Base-by-base conservation (phyloP, 2,888 invertebrate species). In the Lapara coniferarum region DNA sequence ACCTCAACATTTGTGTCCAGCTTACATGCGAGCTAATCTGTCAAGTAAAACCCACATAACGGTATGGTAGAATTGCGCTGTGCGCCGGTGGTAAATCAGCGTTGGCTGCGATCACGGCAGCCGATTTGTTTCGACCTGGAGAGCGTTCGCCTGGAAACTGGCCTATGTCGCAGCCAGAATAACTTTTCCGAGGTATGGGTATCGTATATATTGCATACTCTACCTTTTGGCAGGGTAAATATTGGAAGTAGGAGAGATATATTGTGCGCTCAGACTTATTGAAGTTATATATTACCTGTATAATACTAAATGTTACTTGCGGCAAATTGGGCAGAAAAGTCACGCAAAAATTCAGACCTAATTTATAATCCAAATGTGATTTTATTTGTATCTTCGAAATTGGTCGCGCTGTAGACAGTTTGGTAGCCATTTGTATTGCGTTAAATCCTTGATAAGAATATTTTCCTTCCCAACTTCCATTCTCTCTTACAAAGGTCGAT, bases 41-140 rank as follows among this genome's bases (percentile, higher is more conserved):
- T 59, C 59, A 59, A 59, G 59, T 59, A 59, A 44, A 59, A 44
- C 44, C 12, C n/a, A 58, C 37, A 44, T 59, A 59, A 44, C 59
- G 44, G 37, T 16, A 44, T 16, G 59, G 30, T 59, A 59, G 37
- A 14, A 56, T 10, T 37, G n/a, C 8, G 59, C 37, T 13, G 1
- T 51, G 12, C n/a, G 16, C 37, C 37, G 57, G 25, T 56, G 56
- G 56, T 56, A 56, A 56, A 30, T 58, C 37, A 37, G 57, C 12
- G 57, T 37, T 56, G 57, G 37, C 30, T 37, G n/a, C 30, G 37
- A 58, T 37, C 37, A 12, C 57, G 37, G n/a, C 57, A 58, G 37
- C 14, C 37, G 57, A 30, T 37, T 37, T 58, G 57, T 58, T n/a
- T 56, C 56, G 56, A 25, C 13, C 25, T 56, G 56, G 56, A 19